Evolutionary conservation across 2,113 vertebrate genomes (phyloP).

Genomic region (Bettongia penicillata): DNA sequence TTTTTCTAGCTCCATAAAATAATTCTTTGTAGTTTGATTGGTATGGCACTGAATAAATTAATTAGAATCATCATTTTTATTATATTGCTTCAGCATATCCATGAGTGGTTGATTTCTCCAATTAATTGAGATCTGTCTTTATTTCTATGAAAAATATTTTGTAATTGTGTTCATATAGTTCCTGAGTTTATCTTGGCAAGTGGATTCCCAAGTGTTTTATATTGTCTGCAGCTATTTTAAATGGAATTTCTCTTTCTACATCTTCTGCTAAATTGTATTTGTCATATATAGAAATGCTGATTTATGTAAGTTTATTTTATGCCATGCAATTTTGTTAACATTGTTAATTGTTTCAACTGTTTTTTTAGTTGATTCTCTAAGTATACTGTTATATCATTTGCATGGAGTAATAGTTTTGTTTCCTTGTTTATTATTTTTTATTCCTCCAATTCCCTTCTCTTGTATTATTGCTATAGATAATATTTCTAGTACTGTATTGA

Average conservation of each 20-base stretch:
- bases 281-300: not conserved
- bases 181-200: not conserved
- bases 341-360: not conserved
- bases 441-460: not conserved
- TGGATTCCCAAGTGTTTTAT: not conserved
- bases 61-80: not conserved
- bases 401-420: not conserved
- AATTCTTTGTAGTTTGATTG: not conserved
- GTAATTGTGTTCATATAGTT: not conserved
- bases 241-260: not conserved
- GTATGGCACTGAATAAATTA: not conserved
- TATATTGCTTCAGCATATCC: not conserved
- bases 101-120: not conserved
- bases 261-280: not conserved
- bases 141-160: not conserved
- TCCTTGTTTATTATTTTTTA: not conserved
- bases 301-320: not conserved
- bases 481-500: not conserved
- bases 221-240: not conserved
- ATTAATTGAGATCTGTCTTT: not conserved
- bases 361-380: not conserved
- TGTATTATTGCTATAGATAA: not conserved
- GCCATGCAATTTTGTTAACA: not conserved
- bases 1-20: not conserved
- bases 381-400: not conserved